Percentiles rank a stretch among this genome's conserved stretches.
Evolutionary conservation across 2,888 invertebrate genomes (phyloP).

Genomic region (Rhagonycha lutea): DNA sequence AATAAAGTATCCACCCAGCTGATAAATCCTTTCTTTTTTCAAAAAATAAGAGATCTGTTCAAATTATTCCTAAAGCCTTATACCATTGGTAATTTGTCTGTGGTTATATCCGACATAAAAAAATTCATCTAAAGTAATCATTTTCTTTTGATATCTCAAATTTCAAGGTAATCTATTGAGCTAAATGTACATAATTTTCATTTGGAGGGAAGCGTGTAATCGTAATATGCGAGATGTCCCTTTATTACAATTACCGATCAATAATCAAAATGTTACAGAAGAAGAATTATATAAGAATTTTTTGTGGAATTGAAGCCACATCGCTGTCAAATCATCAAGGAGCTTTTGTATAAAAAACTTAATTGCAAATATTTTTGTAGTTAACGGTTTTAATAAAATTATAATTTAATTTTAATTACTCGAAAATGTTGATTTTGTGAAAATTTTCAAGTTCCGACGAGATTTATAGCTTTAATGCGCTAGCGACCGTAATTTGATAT

Average conservation of each 20-base stretch:
- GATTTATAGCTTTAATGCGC: not conserved
- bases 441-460: not conserved
- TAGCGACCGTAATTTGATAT: not conserved
- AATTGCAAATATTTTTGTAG: no score
- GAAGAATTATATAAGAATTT: not conserved
- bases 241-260: not conserved
- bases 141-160: not conserved
- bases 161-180: not conserved
- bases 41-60: no score
- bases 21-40: no score
- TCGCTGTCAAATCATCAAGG: not conserved
- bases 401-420: not conserved
- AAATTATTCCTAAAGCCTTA: no score
- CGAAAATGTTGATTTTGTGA: not conserved
- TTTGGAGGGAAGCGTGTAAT: not conserved
- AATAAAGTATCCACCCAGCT: no score
- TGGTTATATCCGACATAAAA: not conserved
- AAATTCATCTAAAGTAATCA: no score
- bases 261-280: not conserved
- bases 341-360: no score
- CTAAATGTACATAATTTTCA: not conserved
- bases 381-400: not conserved
- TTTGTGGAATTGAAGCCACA: not conserved
- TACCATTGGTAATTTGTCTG: not conserved
- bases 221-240: not conserved